Conservation (phyloP, 2,113 vertebrate genomes). For the Elgaria multicarinata region DNA sequence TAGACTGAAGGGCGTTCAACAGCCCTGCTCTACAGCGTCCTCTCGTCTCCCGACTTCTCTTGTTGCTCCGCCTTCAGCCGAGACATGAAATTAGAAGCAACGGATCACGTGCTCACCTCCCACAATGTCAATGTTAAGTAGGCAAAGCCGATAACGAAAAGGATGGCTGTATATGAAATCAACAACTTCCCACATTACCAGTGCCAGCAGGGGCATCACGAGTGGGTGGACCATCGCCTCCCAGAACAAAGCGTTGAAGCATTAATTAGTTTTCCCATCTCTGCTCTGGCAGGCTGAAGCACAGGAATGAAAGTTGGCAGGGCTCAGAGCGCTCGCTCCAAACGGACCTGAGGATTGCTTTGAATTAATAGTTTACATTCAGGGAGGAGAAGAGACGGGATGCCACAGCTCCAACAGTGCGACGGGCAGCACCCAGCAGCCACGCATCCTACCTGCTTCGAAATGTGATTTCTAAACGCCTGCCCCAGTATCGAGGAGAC, state of each 20-base stretch:
- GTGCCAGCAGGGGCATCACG: accelerated
- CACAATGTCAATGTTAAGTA: background rate
- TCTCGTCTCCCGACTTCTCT: background rate
- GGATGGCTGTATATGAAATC: background rate
- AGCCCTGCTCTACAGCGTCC: too few species aligned
- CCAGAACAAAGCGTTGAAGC: background rate
- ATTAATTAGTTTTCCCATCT: conserved; percentile 42
- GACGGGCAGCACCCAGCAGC: too few species aligned
- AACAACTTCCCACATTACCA: background rate
- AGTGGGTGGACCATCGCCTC: background rate
- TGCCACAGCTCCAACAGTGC: background rate
- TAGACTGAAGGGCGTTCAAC: too few species aligned
- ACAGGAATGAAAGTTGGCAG: accelerated
- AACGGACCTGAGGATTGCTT: accelerated
- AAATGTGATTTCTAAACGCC: accelerated
- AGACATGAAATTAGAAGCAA: background rate
- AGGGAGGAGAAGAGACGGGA: accelerated
- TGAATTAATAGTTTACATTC: background rate
- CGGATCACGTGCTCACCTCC: background rate
- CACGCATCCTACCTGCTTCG: background rate
- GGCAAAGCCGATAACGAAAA: background rate
- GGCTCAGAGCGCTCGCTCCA: accelerated
- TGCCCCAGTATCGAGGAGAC: accelerated
- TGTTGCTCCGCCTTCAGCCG: background rate
- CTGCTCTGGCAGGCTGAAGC: accelerated